phyloP scores from a whole-genome alignment of 2,797 vertebrate species.

The Paramormyrops hopkinsi region DNA sequence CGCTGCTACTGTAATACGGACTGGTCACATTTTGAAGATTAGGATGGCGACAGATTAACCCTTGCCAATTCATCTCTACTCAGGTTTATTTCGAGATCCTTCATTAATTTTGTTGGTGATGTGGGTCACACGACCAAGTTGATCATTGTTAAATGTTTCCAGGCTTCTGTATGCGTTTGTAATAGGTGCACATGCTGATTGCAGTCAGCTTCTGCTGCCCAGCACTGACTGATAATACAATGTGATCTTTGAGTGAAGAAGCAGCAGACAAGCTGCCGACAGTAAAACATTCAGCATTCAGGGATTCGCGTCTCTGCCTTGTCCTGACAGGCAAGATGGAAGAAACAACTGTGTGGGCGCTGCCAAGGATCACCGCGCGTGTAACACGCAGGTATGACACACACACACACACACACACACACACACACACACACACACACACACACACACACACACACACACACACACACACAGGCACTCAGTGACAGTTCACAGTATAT shows the following conservation, averaged over 20 bases:
- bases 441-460: not conserved
- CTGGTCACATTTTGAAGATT: not conserved
- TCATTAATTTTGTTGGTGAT: not conserved
- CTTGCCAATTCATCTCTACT: not conserved
- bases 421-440: not conserved
- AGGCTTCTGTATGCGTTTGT: not conserved
- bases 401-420: not conserved
- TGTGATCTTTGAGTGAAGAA: not conserved
- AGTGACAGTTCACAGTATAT: not conserved
- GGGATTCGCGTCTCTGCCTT: conserved; percentile 5
- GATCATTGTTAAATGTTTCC: not conserved
- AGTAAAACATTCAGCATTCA: not conserved
- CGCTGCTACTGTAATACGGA: not conserved
- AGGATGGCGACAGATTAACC: not conserved
- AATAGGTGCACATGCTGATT: not conserved
- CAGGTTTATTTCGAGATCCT: not conserved
- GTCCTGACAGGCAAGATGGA: conserved; percentile 69
- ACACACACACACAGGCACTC: too few relatives aligned
- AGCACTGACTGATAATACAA: not conserved
- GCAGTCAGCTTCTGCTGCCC: not conserved
- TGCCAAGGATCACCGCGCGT: conserved; percentile 66
- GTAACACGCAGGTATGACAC: conserved; percentile 68
- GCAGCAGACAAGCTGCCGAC: not conserved
- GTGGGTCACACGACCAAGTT: not conserved
- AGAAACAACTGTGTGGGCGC: conserved; percentile 75